phyloP scores from a whole-genome alignment of 2,113 vertebrate genomes.

The Pristiophorus japonicus region DNA sequence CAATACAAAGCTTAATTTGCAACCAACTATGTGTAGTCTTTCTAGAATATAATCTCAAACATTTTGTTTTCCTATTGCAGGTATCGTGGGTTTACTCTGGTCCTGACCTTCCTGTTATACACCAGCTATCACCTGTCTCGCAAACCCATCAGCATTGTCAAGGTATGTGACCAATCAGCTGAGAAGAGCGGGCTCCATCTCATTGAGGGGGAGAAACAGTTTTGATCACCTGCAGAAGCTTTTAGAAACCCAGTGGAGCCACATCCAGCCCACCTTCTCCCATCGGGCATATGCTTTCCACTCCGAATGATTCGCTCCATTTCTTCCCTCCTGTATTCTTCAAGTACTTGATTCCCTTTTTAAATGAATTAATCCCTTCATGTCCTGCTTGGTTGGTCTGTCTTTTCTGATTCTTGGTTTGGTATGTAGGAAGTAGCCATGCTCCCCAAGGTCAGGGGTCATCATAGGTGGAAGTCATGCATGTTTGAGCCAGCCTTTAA shows the following conservation, averaged over 20 bases:
- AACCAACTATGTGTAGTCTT: not conserved
- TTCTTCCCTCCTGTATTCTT: not conserved
- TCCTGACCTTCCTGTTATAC: constrained; percentile 88
- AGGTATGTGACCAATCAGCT: constrained; percentile 59
- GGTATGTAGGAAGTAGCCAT: not conserved
- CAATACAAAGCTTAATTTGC: not conserved
- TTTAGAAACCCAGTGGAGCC: not conserved
- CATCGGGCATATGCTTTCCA: not conserved
- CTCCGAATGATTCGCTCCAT: not conserved
- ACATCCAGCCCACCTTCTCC: not conserved
- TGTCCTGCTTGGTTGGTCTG: not conserved
- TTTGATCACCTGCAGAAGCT: not conserved
- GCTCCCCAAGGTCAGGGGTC: not conserved
- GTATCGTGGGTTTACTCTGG: constrained; percentile 75
- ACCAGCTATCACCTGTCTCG: constrained; percentile 87
- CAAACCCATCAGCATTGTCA: constrained; percentile 94
- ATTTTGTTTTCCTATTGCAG: constrained; percentile 50
- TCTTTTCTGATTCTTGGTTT: too few species aligned
- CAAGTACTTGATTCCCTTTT: not conserved
- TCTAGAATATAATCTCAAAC: not conserved
- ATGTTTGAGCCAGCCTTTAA: too few species aligned
- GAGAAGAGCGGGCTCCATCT: not conserved
- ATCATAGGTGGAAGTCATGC: not conserved
- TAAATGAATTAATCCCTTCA: not conserved
- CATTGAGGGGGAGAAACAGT: too few species aligned